Conservation (phyloP, 2,113 vertebrate genomes). For the Apteryx mantelli region DNA sequence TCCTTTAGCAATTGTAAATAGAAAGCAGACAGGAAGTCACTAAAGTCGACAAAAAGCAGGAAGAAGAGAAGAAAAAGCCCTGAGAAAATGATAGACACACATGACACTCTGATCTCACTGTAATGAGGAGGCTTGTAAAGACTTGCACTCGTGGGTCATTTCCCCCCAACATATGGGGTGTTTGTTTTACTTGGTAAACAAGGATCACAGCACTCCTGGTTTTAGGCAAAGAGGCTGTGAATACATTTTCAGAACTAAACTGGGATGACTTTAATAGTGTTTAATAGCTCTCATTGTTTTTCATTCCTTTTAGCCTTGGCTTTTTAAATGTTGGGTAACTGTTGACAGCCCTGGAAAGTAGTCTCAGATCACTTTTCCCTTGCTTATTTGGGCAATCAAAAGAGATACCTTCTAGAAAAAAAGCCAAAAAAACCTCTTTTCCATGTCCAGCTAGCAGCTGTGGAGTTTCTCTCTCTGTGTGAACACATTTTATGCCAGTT, state of each 20-base stretch:
- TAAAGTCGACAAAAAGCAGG: conserved; percentile 47
- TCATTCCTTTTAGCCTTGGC: neutral
- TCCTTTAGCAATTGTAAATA: conserved; percentile 48
- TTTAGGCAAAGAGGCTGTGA: conserved; percentile 18
- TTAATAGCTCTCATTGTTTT: neutral
- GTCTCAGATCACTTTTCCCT: neutral
- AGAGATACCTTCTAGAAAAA: neutral
- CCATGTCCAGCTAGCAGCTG: neutral
- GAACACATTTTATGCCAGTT: neutral
- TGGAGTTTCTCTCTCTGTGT: neutral
- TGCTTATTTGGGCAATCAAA: neutral
- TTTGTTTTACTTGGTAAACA: conserved; percentile 47
- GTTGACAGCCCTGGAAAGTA: neutral
- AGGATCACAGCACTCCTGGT: neutral
- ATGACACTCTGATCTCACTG: conserved; percentile 22
- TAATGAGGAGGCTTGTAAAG: conserved; percentile 52
- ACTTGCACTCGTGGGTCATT: conserved; percentile 16
- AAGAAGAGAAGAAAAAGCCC: conserved; percentile 52
- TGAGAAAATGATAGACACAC: conserved; percentile 24
- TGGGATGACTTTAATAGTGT: neutral
- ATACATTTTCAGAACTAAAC: conserved; percentile 35
- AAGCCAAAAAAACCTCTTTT: neutral
- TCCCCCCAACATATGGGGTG: neutral
- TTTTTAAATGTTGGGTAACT: neutral
- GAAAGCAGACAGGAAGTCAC: conserved; percentile 50